These are phyloP conservation scores for Plecotus auritus DNA, from an alignment of 2,113 vertebrate genomes.

Conservation along the genomic window DNA sequence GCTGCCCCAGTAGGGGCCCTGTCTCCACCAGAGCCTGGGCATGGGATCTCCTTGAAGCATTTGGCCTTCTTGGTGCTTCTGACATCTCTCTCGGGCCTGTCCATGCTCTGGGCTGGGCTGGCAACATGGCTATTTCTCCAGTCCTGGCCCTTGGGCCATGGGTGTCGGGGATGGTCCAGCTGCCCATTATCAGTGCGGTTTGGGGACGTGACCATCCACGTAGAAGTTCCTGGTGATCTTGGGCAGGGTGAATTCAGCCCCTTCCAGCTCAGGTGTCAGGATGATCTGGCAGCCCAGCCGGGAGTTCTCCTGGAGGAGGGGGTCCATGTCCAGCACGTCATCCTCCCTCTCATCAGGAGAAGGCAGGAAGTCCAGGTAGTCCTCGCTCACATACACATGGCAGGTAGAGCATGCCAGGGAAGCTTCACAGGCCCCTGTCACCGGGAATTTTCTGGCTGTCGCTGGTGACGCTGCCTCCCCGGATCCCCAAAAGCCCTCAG, in stretches of 20 bases:
- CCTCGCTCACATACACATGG: constrained; percentile 88
- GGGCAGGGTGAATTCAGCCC: constrained; percentile 88
- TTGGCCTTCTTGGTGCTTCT: background rate
- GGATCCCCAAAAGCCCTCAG: too few relatives aligned
- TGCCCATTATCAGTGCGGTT: constrained; percentile 85
- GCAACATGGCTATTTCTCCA: background rate
- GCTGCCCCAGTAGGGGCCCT: background rate
- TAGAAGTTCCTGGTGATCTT: constrained; percentile 95
- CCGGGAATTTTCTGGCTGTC: too few relatives aligned
- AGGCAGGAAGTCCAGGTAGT: constrained; percentile 83
- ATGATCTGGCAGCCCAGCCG: constrained; percentile 92
- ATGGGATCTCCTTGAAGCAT: background rate
- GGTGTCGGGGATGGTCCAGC: too few relatives aligned
- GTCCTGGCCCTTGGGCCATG: background rate
- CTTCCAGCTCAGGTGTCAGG: constrained; percentile 86
- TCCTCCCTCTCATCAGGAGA: constrained; percentile 91
- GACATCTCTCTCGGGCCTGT: background rate
- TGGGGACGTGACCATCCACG: constrained; percentile 92
- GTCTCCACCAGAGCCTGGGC: background rate
- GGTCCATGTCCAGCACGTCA: constrained; percentile 95
- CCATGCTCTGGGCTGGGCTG: background rate
- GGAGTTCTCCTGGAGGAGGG: constrained; percentile 91
- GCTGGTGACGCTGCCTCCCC: too few relatives aligned
- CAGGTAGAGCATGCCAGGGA: constrained; percentile 94
- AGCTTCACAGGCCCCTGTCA: constrained; percentile 93